Base-by-base conservation (phyloP, 1,140 invertebrate species). In the Bombyx mori region DNA sequence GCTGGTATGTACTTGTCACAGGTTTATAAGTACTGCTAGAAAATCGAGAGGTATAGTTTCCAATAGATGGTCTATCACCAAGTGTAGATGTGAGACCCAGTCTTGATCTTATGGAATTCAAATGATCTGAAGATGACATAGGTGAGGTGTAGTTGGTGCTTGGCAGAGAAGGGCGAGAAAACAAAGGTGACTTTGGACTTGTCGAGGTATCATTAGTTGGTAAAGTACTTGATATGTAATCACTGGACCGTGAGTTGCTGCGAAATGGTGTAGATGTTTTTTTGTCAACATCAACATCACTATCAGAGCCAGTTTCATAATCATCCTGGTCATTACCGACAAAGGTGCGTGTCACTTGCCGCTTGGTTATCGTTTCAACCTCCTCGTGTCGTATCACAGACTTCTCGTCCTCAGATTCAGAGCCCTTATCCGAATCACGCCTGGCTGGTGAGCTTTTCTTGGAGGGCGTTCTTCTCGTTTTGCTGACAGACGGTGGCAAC, bases 281-380 rank as follows among this genome's bases (percentile, higher is more conserved):
- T 60, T 81, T 85, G 43, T 77, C 85, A 49, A 56, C 66, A 52
- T 84, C 83, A 6, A 88, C 79, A 63, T 87, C 83, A 67, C 87
- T 89, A 56, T 91, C 91, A 0, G 90, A 91, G 9, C 90, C 90
- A 2, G 90, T 91, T 63, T 91, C 91, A 56, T 91, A 86, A 22
- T 89, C 90, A 60, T 91, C 91, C 45, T 72, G 71, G n/a, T 84
- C 86, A 18, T 86, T 71, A n/a, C 75, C 10, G 51, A 67, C 62
- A 61, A 88, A 90, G 1, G 73, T 89, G 56, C 84, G 89, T 0
- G 74, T 84, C 1, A 88, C 72, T 18, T 80, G 78, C 0, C 82
- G 74, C 12, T 82, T 88, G 7, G 85, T 88, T 46, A 88, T 79
- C 0, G 86, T 88, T 69, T 87, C 79, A n/a, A 86, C 78, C 58